Base-by-base conservation (phyloP, 2,113 vertebrate genomes). In the Prionailurus bengalensis region DNA sequence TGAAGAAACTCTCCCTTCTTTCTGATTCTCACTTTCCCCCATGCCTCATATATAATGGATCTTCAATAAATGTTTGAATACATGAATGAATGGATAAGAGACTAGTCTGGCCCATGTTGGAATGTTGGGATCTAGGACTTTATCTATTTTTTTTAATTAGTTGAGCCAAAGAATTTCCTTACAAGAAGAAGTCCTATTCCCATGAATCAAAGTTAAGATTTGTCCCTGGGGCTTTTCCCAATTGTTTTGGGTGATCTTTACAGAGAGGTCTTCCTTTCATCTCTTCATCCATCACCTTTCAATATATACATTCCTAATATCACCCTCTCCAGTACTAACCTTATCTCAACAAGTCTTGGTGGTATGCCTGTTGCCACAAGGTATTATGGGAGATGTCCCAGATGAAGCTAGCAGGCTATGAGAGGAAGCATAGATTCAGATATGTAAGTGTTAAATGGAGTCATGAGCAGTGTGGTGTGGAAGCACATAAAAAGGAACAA, bases 131-230 rank as follows among this genome's bases (percentile, higher is more conserved):
- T 68, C 63, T n/a, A 66, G 14, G 23, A 58, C 33, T 51, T 55
- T 42, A 16, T 70, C 74, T n/a, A 29, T 11, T 42, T 12, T 74
- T 94, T 79, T 48, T 48, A 23, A 61, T 89, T 70, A 93, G 29
- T 51, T 93, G 21, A 88, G n/a, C 31, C 51, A 82, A 89, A 89
- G 65, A 66, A 88, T 80, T 91, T 55, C 53, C 63, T n/a, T 91
- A 5, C 5, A 73, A 58, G 14, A 74, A 63, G 29, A 15, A 4
- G 13, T 33, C 65, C 27, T 33, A 23, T 36, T 86, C 12, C 84
- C 48, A 58, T 45, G 6, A 78, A 89, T 55, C 36, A 71, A 80
- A 61, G 15, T 55, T 68, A 92, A 84, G 7, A 76, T 88, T 83
- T 84, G 36, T 78, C 63, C 15, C 23, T 89, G 71, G 31, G 7